Conservation (phyloP, 2,113 vertebrate species). For the Phalacrocorax carbo region DNA sequence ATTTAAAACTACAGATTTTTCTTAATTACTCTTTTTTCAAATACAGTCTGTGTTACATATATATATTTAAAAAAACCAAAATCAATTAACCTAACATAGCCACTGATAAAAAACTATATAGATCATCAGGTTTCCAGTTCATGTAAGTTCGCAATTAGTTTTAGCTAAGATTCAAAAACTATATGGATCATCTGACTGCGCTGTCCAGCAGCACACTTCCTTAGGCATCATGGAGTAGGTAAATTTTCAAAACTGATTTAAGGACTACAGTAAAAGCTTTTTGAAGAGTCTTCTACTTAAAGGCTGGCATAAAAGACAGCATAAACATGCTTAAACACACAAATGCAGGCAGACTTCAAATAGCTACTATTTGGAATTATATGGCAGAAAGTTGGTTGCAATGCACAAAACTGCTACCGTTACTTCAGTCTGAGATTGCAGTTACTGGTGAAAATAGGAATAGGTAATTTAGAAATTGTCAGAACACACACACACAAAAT, state of each 20-base stretch:
- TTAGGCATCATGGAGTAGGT: accelerated
- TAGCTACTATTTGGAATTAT: not conserved
- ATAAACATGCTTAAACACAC: not conserved
- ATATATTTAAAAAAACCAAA: not conserved
- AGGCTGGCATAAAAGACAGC: not conserved
- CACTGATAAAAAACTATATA: not conserved
- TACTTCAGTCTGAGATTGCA: not conserved
- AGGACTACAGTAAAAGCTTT: not conserved
- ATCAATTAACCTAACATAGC: not conserved
- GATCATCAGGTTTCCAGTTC: not conserved
- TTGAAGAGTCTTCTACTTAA: not conserved
- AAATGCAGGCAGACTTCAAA: not conserved
- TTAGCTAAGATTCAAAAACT: not conserved
- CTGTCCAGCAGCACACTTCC: not conserved
- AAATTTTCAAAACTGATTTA: not conserved
- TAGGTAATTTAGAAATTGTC: not conserved
- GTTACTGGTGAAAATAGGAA: not conserved
- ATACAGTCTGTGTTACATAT: not conserved
- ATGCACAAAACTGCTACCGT: accelerated
- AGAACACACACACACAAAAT: not conserved
- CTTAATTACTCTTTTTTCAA: not conserved
- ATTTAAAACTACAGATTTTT: not conserved
- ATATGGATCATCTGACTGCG: not conserved
- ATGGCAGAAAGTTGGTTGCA: not conserved
- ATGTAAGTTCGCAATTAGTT: not conserved